Conservation (phyloP, 2,888 invertebrate species). For the Magallana nippona region DNA sequence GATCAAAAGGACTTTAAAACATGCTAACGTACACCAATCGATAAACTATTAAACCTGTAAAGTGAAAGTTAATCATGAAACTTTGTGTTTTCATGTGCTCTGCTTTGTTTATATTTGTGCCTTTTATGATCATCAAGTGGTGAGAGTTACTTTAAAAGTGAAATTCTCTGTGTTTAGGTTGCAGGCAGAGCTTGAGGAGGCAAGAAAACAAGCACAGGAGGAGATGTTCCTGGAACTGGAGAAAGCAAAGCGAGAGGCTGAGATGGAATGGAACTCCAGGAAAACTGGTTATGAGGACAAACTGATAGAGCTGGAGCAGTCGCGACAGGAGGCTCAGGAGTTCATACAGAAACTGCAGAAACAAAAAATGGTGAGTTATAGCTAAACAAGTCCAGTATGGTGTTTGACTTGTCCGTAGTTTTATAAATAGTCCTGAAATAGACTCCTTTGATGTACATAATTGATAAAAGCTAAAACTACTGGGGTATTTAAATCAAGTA, state of each 20-base stretch:
- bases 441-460: not conserved
- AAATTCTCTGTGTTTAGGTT: slow-evolving; percentile 56
- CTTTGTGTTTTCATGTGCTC: no score
- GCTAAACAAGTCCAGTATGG: not conserved
- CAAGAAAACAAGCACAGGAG: slow-evolving; percentile 64
- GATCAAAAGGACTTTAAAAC: no score
- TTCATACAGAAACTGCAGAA: slow-evolving; percentile 71
- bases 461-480: not conserved
- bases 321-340: slow-evolving; percentile 69
- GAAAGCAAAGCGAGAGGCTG: slow-evolving; percentile 67
- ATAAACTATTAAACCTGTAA: no score
- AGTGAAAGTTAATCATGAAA: no score
- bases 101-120: no score
- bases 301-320: slow-evolving; percentile 69
- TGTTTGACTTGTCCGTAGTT: no score
- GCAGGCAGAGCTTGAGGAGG: slow-evolving; percentile 71
- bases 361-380: not conserved
- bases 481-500: not conserved
- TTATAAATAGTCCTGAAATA: no score
- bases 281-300: slow-evolving; percentile 70
- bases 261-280: slow-evolving; percentile 62
- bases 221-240: slow-evolving; percentile 71
- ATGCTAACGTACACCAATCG: no score
- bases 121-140: no score
- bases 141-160: not conserved